These are phyloP conservation scores for Buphagus erythrorhynchus DNA, from an alignment of 2,797 vertebrate species.

Conservation along the genomic window DNA sequence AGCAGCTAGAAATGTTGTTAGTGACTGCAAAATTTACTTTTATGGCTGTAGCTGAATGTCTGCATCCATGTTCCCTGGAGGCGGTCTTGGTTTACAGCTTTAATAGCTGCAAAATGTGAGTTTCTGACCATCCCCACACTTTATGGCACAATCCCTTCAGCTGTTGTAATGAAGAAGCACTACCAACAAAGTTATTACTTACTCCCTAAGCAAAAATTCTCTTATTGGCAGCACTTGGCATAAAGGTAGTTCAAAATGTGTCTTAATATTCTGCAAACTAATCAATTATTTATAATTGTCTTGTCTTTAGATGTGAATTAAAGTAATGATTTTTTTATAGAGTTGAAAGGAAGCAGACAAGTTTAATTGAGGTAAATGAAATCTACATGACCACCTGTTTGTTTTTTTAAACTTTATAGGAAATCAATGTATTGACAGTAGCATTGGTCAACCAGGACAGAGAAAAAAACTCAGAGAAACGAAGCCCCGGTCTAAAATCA, in stretches of 20 bases:
- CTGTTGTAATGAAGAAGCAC: conserved; percentile 8
- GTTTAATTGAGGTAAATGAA: conserved; percentile 37
- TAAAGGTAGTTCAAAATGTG: background rate
- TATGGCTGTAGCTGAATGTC: background rate
- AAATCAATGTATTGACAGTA: conserved; percentile 84
- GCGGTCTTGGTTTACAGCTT: background rate
- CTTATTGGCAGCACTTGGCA: background rate
- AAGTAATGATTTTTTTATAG: conserved; percentile 47
- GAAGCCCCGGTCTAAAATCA: conserved; percentile 84
- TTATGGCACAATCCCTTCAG: background rate
- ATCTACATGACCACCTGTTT: conserved; percentile 38
- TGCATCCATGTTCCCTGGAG: conserved; percentile 10
- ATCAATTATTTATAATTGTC: conserved; percentile 52
- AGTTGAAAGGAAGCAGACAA: conserved; percentile 13
- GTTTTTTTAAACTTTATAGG: conserved; percentile 77
- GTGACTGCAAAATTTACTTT: background rate
- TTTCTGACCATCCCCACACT: conserved; percentile 20
- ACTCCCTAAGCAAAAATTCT: background rate
- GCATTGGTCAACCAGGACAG: conserved; percentile 83
- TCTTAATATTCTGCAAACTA: conserved; percentile 32
- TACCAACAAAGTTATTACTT: conserved; percentile 18
- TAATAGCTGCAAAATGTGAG: conserved; percentile 41
- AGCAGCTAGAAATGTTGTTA: background rate
- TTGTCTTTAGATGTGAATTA: conserved; percentile 50
- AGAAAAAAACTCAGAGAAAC: conserved; percentile 84